These are phyloP conservation scores for Enchytraeus crypticus DNA, from an alignment of 2,888 invertebrate species.

Conservation along the genomic window DNA sequence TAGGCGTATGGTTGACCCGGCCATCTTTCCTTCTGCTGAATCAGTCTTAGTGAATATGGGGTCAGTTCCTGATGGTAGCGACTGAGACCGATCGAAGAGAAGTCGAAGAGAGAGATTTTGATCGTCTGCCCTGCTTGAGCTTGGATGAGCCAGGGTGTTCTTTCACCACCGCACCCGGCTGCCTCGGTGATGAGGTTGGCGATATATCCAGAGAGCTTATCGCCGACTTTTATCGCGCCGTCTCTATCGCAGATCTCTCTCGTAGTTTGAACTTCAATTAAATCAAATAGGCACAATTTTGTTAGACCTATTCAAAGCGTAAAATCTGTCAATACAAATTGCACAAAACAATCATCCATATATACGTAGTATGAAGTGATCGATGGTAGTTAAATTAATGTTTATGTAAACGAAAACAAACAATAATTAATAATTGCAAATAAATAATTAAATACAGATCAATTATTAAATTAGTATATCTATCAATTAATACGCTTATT, in stretches of 20 bases:
- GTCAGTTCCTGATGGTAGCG: neutral
- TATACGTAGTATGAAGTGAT: too few species aligned
- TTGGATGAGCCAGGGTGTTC: conserved; percentile 13
- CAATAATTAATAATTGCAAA: too few species aligned
- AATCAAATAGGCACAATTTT: too few species aligned
- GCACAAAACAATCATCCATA: too few species aligned
- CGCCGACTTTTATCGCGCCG: neutral
- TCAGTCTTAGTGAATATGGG: neutral
- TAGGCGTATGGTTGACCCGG: neutral
- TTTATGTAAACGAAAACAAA: too few species aligned
- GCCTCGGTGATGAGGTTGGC: conserved; percentile 5
- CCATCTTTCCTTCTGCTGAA: neutral
- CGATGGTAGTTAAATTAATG: too few species aligned
- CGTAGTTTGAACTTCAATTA: neutral
- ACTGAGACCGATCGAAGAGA: neutral
- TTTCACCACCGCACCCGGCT: conserved; percentile 1
- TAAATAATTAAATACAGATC: too few species aligned
- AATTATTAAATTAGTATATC: too few species aligned
- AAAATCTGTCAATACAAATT: too few species aligned
- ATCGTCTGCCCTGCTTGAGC: conserved; percentile 3
- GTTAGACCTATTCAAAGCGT: too few species aligned
- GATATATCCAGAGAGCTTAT: conserved; percentile 4
- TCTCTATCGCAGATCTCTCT: conserved; percentile 1
- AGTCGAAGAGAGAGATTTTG: conserved; percentile 1
- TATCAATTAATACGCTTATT: too few species aligned